Evolutionary conservation across 2,113 vertebrate species (phyloP).

Genomic region (Globicephala melas): DNA sequence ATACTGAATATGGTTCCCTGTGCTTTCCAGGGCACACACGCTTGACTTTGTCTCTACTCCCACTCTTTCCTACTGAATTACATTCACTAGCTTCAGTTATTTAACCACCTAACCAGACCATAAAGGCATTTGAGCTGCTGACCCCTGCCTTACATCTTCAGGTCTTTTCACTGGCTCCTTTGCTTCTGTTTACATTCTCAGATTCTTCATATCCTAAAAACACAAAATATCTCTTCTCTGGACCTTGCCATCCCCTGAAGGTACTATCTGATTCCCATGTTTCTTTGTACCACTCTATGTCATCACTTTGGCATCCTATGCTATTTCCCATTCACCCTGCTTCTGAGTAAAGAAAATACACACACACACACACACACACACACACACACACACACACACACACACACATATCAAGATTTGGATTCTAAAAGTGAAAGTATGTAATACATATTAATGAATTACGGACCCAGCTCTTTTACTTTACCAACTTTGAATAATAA

Average conservation of each 20-base stretch:
- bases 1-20: not conserved
- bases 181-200: not conserved
- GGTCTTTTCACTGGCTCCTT: not conserved
- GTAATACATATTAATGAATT: not conserved
- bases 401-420: not conserved
- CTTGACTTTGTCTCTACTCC: not conserved
- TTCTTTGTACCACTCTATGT: not conserved
- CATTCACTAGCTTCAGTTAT: not conserved
- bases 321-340: not conserved
- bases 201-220: not conserved
- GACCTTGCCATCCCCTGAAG: not conserved
- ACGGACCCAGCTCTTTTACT: not conserved
- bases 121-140: not conserved
- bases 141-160: not conserved
- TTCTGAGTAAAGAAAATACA: not conserved
- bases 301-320: not conserved
- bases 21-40: not conserved
- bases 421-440: not conserved
- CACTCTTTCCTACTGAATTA: not conserved
- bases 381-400: not conserved
- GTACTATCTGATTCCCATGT: not conserved
- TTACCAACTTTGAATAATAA: conserved; percentile 20
- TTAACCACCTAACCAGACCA: not conserved
- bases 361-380: not conserved
- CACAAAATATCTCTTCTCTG: not conserved